Evolutionary conservation across 2,888 invertebrate genomes (phyloP).

Genomic region (Polymixis lichenea): DNA sequence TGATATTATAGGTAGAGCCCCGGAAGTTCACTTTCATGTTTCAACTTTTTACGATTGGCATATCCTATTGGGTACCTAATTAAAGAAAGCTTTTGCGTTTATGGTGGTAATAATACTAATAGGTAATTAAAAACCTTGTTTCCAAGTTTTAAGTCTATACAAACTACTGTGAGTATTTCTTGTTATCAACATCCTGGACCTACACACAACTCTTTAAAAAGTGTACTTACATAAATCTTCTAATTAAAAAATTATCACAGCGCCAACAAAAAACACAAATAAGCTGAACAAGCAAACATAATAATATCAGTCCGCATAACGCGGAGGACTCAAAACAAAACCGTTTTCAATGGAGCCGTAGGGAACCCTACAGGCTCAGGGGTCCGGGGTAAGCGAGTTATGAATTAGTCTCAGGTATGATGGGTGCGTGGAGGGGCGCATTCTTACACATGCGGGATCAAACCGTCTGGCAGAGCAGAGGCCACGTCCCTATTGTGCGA

Average conservation of each 20-base stretch:
- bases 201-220: neutral
- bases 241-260: conserved; percentile 31
- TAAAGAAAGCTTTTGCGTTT: conserved; percentile 3
- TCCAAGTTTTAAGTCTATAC: neutral
- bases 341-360: conserved; percentile 55
- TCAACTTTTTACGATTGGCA: conserved; percentile 28
- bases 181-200: neutral
- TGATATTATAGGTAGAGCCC: conserved; percentile 10
- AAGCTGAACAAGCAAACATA: conserved; percentile 40
- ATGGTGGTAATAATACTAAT: neutral
- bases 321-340: conserved; percentile 57
- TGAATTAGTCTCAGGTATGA: conserved; percentile 69
- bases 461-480: conserved; percentile 54
- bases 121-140: neutral
- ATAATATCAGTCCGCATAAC: conserved; percentile 46
- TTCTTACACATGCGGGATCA: conserved; percentile 56
- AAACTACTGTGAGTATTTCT: neutral
- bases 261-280: conserved; percentile 31
- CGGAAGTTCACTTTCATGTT: conserved; percentile 27
- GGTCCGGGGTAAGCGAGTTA: conserved; percentile 60
- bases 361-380: conserved; percentile 55
- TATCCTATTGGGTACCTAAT: neutral
- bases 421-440: conserved; percentile 63
- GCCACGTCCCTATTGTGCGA: conserved; percentile 50
- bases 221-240: neutral